These are phyloP conservation scores for Biston stratarius DNA, from an alignment of 2,888 invertebrate species.

Conservation along the genomic window DNA sequence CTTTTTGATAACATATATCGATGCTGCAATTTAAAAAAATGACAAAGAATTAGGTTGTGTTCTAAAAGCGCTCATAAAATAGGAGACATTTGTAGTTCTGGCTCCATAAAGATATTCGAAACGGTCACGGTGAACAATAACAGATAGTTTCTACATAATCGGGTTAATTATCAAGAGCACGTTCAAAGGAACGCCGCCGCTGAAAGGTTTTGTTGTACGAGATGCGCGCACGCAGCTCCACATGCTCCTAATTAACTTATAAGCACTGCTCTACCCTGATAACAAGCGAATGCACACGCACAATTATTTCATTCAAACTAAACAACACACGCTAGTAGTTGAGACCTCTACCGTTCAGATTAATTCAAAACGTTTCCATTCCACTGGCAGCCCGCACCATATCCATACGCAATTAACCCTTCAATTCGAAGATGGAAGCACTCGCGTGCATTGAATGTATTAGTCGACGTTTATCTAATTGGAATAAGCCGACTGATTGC, in stretches of 20 bases:
- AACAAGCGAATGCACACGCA: constrained; percentile 50
- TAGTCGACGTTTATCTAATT: constrained; percentile 48
- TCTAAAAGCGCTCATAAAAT: constrained; percentile 6
- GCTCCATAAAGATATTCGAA: constrained; percentile 41
- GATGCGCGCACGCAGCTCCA: constrained; percentile 64
- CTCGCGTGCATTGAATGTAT: constrained; percentile 43
- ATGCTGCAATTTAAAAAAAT: background rate
- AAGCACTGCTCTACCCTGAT: constrained; percentile 53
- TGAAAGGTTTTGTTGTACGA: constrained; percentile 75
- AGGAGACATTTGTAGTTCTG: constrained; percentile 16
- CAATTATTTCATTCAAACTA: constrained; percentile 40
- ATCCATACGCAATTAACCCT: constrained; percentile 47
- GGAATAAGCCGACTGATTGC: constrained; percentile 44
- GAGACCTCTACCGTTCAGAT: constrained; percentile 21
- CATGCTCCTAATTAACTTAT: constrained; percentile 77
- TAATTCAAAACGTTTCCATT: constrained; percentile 38
- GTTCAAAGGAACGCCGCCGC: constrained; percentile 72
- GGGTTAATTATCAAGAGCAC: constrained; percentile 58
- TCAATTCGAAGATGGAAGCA: constrained; percentile 44
- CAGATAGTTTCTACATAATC: constrained; percentile 57
- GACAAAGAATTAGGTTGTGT: constrained; percentile 2
- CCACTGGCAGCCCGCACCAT: constrained; percentile 43
- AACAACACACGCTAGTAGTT: constrained; percentile 23
- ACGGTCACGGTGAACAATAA: constrained; percentile 54
- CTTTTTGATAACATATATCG: too few relatives aligned